Percentiles rank a stretch among this genome's conserved stretches.
These are phyloP conservation scores for Erpornis zantholeuca DNA, from an alignment of 2,113 vertebrate species.

Conservation along the genomic window DNA sequence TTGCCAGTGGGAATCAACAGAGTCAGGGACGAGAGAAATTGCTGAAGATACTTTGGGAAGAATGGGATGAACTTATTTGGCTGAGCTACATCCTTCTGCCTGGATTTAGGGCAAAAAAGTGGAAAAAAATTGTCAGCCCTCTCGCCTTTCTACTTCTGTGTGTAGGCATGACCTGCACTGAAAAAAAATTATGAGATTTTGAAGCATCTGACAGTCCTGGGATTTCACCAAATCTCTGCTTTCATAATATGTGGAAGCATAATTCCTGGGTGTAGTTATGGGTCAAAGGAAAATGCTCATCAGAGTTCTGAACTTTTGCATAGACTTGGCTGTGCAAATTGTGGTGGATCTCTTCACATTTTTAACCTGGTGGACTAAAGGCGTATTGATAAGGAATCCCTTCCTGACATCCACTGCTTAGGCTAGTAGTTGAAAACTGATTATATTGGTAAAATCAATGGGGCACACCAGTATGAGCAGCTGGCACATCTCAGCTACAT, in stretches of 20 bases:
- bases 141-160: neutral
- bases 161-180: neutral
- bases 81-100: neutral
- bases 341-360: neutral
- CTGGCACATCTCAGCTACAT: neutral
- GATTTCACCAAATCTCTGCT: neutral
- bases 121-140: neutral
- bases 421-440: neutral
- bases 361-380: neutral
- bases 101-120: neutral
- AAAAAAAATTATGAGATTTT: neutral
- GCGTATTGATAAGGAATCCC: neutral
- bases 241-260: neutral
- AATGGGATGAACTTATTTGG: neutral
- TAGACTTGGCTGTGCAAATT: neutral
- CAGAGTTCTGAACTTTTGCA: neutral
- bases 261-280: neutral
- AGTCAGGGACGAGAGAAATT: neutral
- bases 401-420: neutral
- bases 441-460: neutral
- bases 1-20: neutral
- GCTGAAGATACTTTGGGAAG: neutral
- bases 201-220: neutral
- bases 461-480: neutral
- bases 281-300: neutral